Conservation (phyloP, 2,888 invertebrate species). For the Parnassius orleans region DNA sequence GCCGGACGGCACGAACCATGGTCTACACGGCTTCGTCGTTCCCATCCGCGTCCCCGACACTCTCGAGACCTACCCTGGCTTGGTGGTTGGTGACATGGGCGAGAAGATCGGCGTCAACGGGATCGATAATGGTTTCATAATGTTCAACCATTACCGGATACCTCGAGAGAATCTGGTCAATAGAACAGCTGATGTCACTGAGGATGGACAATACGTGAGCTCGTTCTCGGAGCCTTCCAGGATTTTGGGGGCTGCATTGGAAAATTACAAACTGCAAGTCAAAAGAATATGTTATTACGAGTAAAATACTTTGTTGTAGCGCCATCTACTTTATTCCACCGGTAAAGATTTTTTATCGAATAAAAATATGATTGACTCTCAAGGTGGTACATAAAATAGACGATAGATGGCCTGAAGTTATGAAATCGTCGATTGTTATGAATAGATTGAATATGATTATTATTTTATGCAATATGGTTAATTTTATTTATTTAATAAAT, state of each 20-base stretch:
- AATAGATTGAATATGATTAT: too few species aligned
- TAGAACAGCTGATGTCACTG: conserved; percentile 93
- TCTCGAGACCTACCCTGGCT: conserved; percentile 88
- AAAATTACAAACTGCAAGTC: too few species aligned
- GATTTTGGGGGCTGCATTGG: conserved; percentile 91
- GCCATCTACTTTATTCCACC: too few species aligned
- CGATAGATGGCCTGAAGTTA: too few species aligned
- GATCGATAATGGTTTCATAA: conserved; percentile 95
- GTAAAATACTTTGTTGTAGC: too few species aligned
- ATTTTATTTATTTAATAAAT: too few species aligned
- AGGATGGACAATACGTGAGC: conserved; percentile 92
- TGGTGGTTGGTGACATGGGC: conserved; percentile 95
- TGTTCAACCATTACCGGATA: conserved; percentile 93
- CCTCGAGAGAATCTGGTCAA: conserved; percentile 92
- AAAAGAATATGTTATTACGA: too few species aligned
- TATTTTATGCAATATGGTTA: too few species aligned
- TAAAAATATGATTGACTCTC: too few species aligned
- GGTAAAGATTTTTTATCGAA: too few species aligned
- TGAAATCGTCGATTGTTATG: too few species aligned
- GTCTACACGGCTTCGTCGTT: conserved; percentile 94
- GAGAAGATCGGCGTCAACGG: conserved; percentile 95
- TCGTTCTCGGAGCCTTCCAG: conserved; percentile 94
- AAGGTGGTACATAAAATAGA: too few species aligned
- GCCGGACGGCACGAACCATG: conserved; percentile 88
- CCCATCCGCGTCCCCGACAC: conserved; percentile 91